Base-by-base conservation (phyloP, 1,140 invertebrate species). In the Drosophila asahinai region DNA sequence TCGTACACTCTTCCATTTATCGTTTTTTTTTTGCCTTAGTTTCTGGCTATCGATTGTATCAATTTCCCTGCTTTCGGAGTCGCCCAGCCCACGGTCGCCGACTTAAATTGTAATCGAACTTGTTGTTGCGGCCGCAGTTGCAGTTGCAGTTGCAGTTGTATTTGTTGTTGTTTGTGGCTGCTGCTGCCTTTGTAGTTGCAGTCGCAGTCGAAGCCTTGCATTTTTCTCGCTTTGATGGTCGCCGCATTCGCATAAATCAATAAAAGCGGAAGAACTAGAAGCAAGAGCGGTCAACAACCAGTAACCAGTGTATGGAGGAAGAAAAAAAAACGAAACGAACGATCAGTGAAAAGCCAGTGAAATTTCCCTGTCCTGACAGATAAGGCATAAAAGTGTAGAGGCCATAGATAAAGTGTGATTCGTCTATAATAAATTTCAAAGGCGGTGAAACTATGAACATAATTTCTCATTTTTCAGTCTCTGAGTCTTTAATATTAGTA, bases 171-270 rank as follows among this genome's bases (percentile, higher is more conserved):
- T 9, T 59, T 59, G 51, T 33, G 8, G 47, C 49, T 33, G 58
- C 36, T 45, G 58, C 22, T 30, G 14, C 15, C 6, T 33, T 57
- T 57, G 48, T 25, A 55, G 48, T 38, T 62, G 47, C 48, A 62
- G 22, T 63, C 54, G 54, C 27, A 30, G 27, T 40, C 54, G 36
- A 61, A 72, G 80, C 63, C 61, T 45, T 49, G 62, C 42, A 74
- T 57, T 49, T 47, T 47, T 47, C 40, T 42, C 40, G 8, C 83
- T 86, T 86, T 86, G 68, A 86, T 57, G 64, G 58, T 67, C 40
- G 74, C 82, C 82, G 82, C 82, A 60, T 64, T 80, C 78, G 83
- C 82, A 86, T 86, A 86, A 86, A 86, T 86, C 82, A 86, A 86
- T 86, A 86, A 80, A 81, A 81, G 60, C 83, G 47, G 64, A 51